phyloP scores from a whole-genome alignment of 2,888 invertebrate species.

The Phania funesta region DNA sequence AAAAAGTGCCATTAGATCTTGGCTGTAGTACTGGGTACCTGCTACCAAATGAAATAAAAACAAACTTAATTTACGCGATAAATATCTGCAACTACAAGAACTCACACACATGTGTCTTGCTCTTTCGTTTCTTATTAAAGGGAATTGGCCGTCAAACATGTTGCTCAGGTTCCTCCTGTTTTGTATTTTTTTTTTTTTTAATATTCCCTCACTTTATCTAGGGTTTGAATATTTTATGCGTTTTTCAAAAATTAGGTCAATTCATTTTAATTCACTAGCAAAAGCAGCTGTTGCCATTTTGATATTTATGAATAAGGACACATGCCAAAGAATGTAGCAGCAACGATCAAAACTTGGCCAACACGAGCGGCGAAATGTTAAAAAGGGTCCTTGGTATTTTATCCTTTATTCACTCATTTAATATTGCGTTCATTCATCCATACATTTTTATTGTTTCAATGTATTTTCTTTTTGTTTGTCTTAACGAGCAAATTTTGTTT shows the following conservation, averaged over 20 bases:
- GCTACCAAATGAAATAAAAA: not conserved
- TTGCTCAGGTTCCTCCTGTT: slow-evolving; percentile 19
- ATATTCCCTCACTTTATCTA: not conserved
- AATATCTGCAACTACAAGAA: slow-evolving; percentile 42
- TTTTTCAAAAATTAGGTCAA: slow-evolving; percentile 61
- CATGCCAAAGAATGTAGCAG: slow-evolving; percentile 50
- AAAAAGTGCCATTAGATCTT: not conserved
- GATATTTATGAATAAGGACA: slow-evolving; percentile 58
- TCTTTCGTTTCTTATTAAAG: not conserved
- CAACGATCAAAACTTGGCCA: not conserved
- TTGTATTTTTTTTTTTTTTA: not conserved
- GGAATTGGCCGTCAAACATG: slow-evolving; percentile 19
- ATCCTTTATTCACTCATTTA: not conserved
- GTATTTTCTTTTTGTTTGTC: not conserved
- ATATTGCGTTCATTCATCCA: not conserved
- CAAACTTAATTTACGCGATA: slow-evolving; percentile 61
- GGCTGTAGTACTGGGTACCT: not conserved
- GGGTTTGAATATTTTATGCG: slow-evolving; percentile 5
- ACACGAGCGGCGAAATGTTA: not conserved
- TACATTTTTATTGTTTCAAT: not conserved
- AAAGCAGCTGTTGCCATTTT: slow-evolving; percentile 54
- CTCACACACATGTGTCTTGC: not conserved
- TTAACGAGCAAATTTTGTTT: not conserved
- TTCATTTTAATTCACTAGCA: slow-evolving; percentile 31
- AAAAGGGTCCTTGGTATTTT: not conserved